phyloP scores from a whole-genome alignment of 2,797 vertebrate species.

The Acropternis orthonyx region DNA sequence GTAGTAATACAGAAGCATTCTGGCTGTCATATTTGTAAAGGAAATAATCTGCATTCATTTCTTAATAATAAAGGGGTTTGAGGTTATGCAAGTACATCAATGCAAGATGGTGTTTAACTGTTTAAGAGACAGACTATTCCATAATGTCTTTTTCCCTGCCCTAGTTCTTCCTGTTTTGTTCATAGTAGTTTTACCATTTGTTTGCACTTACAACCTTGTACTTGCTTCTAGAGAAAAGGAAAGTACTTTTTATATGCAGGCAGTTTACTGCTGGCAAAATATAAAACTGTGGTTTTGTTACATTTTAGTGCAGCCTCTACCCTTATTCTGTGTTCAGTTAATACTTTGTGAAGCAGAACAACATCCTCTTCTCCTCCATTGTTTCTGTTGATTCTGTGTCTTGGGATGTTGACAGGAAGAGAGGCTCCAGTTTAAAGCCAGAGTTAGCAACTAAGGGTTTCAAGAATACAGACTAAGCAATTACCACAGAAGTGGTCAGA shows the following conservation, averaged over 20 bases:
- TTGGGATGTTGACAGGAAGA: slow-evolving; percentile 37
- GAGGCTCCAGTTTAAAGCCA: background rate
- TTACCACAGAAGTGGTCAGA: background rate
- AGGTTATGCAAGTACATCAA: background rate
- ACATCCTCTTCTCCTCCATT: background rate
- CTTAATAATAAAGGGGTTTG: background rate
- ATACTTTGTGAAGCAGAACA: background rate
- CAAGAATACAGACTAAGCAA: background rate
- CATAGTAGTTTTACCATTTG: background rate
- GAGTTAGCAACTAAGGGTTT: background rate
- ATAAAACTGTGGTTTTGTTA: background rate
- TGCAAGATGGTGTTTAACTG: background rate
- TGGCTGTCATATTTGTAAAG: background rate
- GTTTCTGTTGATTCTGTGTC: slow-evolving; percentile 2
- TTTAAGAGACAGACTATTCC: background rate
- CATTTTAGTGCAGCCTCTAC: background rate
- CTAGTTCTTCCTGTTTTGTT: background rate
- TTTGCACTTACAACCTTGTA: background rate
- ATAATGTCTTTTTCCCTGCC: background rate
- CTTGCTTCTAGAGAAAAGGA: background rate
- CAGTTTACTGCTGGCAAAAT: background rate
- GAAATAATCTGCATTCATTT: slow-evolving; percentile 25
- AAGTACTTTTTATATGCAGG: background rate
- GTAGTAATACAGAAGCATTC: slow-evolving; percentile 15
- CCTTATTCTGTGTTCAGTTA: background rate